These are phyloP conservation scores for Gymnothorax reevesii DNA, from an alignment of 2,797 vertebrate genomes.

Conservation along the genomic window DNA sequence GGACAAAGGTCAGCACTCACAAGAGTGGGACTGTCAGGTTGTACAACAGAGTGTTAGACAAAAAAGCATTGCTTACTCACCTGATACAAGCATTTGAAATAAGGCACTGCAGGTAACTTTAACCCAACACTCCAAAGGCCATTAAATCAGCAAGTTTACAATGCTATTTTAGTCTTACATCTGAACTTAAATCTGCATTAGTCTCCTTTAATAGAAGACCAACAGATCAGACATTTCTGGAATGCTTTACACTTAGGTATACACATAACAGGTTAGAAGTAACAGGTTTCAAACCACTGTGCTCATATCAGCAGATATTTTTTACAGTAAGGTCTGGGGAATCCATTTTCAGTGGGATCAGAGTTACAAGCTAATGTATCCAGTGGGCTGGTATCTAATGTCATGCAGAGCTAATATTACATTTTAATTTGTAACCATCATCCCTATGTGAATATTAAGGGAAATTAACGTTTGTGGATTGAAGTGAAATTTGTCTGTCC, in stretches of 20 bases:
- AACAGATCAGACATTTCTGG: too few species aligned
- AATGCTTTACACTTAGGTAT: not conserved
- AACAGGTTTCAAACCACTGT: not conserved
- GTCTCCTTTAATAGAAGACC: too few species aligned
- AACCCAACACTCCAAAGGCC: not conserved
- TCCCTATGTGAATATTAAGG: not conserved
- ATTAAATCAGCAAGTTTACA: too few species aligned
- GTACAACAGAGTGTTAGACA: not conserved
- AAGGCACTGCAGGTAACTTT: not conserved
- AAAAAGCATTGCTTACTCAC: not conserved
- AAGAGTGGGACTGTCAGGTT: not conserved
- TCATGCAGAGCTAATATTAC: not conserved
- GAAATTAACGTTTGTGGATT: not conserved
- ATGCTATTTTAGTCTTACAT: too few species aligned
- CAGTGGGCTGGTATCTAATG: not conserved
- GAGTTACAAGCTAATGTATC: not conserved
- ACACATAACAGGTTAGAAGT: not conserved
- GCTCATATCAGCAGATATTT: not conserved
- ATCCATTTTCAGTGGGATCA: not conserved
- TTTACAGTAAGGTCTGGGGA: constrained; percentile 1
- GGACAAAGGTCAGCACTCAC: not conserved
- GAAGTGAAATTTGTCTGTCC: not conserved
- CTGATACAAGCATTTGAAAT: not conserved
- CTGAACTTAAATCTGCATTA: too few species aligned
- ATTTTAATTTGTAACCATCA: not conserved